A percentile compares a stretch with the other conserved stretches of the same genome.
Conservation (phyloP, 1,140 invertebrate species). For the Lepidotrigona ventralis region DNA sequence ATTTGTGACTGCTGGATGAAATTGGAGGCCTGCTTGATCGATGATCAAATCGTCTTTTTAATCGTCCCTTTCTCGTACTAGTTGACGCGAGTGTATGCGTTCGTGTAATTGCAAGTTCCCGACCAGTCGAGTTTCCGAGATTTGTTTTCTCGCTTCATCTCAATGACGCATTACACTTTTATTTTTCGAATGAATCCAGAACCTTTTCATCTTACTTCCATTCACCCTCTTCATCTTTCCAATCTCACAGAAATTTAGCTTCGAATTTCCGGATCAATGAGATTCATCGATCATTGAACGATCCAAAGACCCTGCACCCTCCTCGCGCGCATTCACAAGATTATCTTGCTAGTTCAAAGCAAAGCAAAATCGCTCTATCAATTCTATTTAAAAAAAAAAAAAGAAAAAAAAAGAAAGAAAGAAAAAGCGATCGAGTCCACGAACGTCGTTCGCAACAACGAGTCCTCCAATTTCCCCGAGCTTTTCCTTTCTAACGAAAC, state of each 20-base stretch:
- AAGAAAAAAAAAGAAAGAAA: too few species aligned
- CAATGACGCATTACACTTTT: background rate
- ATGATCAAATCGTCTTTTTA: background rate
- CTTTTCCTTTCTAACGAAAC: constrained; percentile 38
- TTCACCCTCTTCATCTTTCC: background rate
- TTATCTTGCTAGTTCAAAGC: too few species aligned
- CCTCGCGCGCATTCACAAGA: too few species aligned
- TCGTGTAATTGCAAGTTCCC: background rate
- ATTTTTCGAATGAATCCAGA: background rate
- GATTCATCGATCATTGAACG: too few species aligned
- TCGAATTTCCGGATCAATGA: too few species aligned
- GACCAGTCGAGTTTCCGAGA: background rate
- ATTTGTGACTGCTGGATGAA: constrained; percentile 3
- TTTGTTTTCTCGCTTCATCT: background rate
- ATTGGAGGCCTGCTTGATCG: constrained; percentile 27
- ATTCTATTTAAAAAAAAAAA: too few species aligned
- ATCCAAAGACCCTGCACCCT: too few species aligned
- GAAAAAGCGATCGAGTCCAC: background rate
- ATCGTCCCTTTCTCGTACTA: background rate
- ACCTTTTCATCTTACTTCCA: background rate
- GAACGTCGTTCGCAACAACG: too few species aligned
- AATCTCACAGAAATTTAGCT: too few species aligned
- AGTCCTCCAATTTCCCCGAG: constrained; percentile 33
- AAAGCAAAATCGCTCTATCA: too few species aligned
- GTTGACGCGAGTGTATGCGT: background rate